Base-by-base conservation (phyloP, 2,797 vertebrate species). In the Avahi laniger region DNA sequence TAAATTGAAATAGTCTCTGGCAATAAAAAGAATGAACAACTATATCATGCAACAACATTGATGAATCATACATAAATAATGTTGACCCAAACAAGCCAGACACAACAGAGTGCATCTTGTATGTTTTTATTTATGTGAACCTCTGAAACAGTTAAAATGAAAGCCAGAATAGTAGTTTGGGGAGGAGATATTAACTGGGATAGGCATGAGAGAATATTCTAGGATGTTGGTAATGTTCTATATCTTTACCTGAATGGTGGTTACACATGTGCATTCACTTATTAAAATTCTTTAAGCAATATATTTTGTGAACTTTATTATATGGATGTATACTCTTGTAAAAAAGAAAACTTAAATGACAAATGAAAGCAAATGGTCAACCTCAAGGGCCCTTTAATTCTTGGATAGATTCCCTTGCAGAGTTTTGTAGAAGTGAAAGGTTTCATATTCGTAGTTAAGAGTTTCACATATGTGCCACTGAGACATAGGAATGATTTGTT, bases 61-160 rank as follows among this genome's bases (percentile, higher is more conserved):
- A 59, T 92, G 46, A 89, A 63, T 91, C 48, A 73, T 28, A 89
- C 11, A 89, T 57, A 97, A 88, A 87, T 57, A 50, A 65, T n/a
- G 13, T 80, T 89, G 63, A 87, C 52, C 7, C 50, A 93, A 63
- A 89, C 28, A 93, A 82, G n/a, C 28, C 52, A 92, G 15, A 88
- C 13, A 20, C 20, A 67, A 83, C 63, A 94, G 13, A 92, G 7
- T 59, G n/a, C 0, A 4, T 52, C 46, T 18, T 46, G 2, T 61
- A 52, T 63, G 43, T 46, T 92, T 97, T 89, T 67, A 87, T n/a
- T 75, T 93, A 76, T 80, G 59, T 48, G 20, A 73, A 70, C 20
- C 87, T 93, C 54, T 41, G 50, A 80, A 94, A 54, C 33, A 83
- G 35, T 54, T 88, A 69, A 91, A 83, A 93, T 33, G 26, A 50